Evolutionary conservation across 2,797 vertebrate species (phyloP), one percentile per base, ranked within the genome.

Genomic region (Sorex maritimensis): DNA sequence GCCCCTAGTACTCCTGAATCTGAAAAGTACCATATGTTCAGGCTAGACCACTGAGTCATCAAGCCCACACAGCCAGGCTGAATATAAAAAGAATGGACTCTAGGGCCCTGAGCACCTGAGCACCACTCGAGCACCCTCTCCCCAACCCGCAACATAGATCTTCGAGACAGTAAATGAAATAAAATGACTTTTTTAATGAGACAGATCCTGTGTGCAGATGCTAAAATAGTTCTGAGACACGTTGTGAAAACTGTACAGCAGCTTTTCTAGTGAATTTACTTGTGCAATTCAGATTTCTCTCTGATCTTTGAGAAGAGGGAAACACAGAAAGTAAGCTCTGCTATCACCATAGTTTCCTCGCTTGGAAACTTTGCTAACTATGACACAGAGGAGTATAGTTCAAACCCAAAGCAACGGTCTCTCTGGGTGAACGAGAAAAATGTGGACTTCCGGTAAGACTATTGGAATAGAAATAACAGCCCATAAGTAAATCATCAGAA

Each of bases 181-280:
- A 30, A 6, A 83, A 73, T 41, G 5, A 46, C 28, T 17, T 80
- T 41, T 68, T 34, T 26, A 44, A 69, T 46, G 26, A 73, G 38
- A 46, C 49, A 61, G 44, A 49, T 63, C 15, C 26, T 23, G 28
- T 19, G 12, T 52, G 5, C 28, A 11, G 28, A 85, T 79, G 52
- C 44, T 58, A 13, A 90, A 71, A 34, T 85, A 30, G 84, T 81
- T 92, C 58, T 83, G 87, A 77, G 8, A 81, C 34, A 6, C 52
- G 2, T 41, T 87, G 5, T 92, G 28, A n/a, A 69, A 89, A 91
- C 6, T 69, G 52, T 58, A 49, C 14, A 82, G 30, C 10, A 88
- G 46, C 81, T 26, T 69, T 93, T 84, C 49, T 15, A 28, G 12
- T 23, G 21, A 61, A 61, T 61, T 23, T 21, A 61, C 21, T 6